Conservation (phyloP, 2,888 invertebrate genomes). For the Yponomeuta sedellus region DNA sequence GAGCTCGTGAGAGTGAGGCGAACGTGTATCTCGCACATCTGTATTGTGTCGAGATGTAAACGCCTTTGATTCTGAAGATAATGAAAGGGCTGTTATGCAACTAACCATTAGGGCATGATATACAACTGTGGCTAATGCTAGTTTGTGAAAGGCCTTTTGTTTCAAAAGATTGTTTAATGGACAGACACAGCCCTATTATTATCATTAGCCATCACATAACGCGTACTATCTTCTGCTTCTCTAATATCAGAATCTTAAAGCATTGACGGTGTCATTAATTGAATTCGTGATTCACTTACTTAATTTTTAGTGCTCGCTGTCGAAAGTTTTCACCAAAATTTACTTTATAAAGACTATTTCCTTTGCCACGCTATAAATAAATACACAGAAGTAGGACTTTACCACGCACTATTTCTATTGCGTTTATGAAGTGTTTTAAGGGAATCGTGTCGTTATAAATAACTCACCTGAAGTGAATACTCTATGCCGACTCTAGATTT, state of each 20-base stretch:
- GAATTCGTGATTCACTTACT: no score
- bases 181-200: background rate
- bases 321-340: no score
- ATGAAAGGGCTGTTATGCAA: conserved; percentile 10
- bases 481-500: background rate
- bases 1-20: conserved; percentile 2
- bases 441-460: no score
- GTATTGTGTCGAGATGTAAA: background rate
- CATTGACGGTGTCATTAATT: no score
- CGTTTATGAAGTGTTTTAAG: no score
- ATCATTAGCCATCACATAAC: background rate
- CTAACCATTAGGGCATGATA: conserved; percentile 9
- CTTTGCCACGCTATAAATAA: no score
- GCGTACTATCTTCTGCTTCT: background rate
- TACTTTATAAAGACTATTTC: no score
- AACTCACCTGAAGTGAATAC: no score
- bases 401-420: no score
- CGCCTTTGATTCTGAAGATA: background rate
- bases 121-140: background rate
- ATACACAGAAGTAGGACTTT: no score
- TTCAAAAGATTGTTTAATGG: background rate
- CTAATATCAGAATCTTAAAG: background rate
- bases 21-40: conserved; percentile 3
- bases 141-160: conserved; percentile 4
- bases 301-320: no score